Percentiles rank a stretch among this genome's conserved stretches.
Evolutionary conservation across 2,797 vertebrate genomes (phyloP).

Genomic region (Myripristis murdjan): DNA sequence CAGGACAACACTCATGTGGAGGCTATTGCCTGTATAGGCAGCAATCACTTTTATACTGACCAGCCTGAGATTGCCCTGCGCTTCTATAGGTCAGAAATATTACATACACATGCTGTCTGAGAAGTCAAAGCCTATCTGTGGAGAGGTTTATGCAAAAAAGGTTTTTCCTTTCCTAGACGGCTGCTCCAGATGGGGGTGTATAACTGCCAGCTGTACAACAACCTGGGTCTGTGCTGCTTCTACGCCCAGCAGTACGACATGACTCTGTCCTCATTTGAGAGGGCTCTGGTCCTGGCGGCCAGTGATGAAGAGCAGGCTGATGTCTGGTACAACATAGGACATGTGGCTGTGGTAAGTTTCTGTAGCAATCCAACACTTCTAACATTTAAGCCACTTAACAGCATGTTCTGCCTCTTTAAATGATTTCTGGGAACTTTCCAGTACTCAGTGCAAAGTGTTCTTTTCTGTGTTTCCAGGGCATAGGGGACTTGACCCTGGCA

Average conservation of each 20-base stretch:
- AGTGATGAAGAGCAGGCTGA: slow-evolving; percentile 95
- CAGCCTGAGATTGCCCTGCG: slow-evolving; percentile 96
- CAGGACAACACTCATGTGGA: slow-evolving; percentile 98
- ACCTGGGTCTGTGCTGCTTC: slow-evolving; percentile 98
- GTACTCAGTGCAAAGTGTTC: slow-evolving; percentile 5
- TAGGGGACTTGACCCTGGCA: slow-evolving; percentile 92
- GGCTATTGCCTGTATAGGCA: slow-evolving; percentile 97
- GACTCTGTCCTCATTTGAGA: slow-evolving; percentile 96
- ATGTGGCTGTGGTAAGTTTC: slow-evolving; percentile 93
- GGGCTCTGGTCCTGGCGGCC: slow-evolving; percentile 92
- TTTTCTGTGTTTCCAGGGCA: slow-evolving; percentile 86
- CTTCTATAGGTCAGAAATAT: slow-evolving; percentile 91
- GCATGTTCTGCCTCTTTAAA: background rate
- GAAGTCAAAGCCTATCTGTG: slow-evolving; percentile 13
- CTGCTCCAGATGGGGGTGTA: slow-evolving; percentile 98
- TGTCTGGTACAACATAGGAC: slow-evolving; percentile 98
- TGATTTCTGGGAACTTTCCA: slow-evolving; percentile 4
- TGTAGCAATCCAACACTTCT: background rate
- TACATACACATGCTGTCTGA: background rate
- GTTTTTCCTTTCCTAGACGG: slow-evolving; percentile 82
- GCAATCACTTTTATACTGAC: slow-evolving; percentile 98
- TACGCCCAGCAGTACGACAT: slow-evolving; percentile 99
- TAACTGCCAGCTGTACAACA: slow-evolving; percentile 98
- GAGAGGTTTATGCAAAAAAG: slow-evolving; percentile 7
- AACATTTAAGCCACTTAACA: background rate